Percentiles rank a stretch among this genome's conserved stretches.
These are phyloP conservation scores for Arctia plantaginis DNA, from an alignment of 2,888 invertebrate genomes.

Conservation along the genomic window DNA sequence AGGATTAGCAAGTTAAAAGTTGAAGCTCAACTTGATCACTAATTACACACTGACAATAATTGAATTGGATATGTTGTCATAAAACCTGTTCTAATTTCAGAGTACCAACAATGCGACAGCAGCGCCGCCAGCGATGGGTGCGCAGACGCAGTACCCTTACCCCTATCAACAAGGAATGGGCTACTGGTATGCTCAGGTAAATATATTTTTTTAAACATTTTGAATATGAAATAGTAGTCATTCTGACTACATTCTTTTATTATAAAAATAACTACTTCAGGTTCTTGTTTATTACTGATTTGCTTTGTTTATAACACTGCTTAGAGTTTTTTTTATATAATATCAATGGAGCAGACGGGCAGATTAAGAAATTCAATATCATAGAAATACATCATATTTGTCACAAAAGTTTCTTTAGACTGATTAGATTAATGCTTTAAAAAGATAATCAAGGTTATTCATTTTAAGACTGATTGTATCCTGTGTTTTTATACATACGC, in stretches of 20 bases:
- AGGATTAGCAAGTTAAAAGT: background rate
- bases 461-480: background rate
- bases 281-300: background rate
- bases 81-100: slow-evolving; percentile 59
- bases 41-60: background rate
- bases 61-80: slow-evolving; percentile 1
- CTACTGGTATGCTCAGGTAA: slow-evolving; percentile 96
- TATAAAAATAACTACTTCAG: background rate
- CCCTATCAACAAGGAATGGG: slow-evolving; percentile 95
- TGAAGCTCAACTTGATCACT: background rate
- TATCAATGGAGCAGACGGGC: background rate
- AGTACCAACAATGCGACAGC: slow-evolving; percentile 76
- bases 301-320: background rate
- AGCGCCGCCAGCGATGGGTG: slow-evolving; percentile 80
- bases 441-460: slow-evolving; percentile 1
- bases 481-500: slow-evolving; percentile 3
- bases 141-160: slow-evolving; percentile 94
- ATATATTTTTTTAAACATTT: slow-evolving; percentile 46
- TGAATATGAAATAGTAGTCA: background rate
- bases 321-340: background rate
- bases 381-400: background rate
- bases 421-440: background rate
- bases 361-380: background rate
- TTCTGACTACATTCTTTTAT: background rate
- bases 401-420: background rate